phyloP scores from a whole-genome alignment of 1,140 invertebrate species.

The Zaprionus capensis region DNA sequence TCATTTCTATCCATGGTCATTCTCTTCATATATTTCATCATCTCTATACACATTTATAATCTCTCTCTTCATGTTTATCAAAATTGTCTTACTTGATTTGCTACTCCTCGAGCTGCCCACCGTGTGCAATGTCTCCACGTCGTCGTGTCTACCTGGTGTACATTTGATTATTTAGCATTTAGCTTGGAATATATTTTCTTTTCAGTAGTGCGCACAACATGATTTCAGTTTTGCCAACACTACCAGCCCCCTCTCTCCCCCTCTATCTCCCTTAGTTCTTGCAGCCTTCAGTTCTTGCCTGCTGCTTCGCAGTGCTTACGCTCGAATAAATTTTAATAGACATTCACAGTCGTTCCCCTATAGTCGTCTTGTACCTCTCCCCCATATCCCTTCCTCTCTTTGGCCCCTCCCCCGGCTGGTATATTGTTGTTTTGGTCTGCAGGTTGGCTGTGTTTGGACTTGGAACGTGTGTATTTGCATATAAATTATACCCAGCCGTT shows the following conservation, averaged over 20 bases:
- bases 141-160: conserved; percentile 54
- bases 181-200: conserved; percentile 77
- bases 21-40: too few relatives aligned
- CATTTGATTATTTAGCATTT: conserved; percentile 81
- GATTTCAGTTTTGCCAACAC: conserved; percentile 73
- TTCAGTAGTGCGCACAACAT: conserved; percentile 74
- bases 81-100: not conserved
- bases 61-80: too few relatives aligned
- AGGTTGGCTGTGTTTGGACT: conserved; percentile 59
- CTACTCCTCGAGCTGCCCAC: conserved; percentile 26
- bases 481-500: conserved; percentile 81
- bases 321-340: conserved; percentile 83
- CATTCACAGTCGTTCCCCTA: conserved; percentile 65
- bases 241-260: not conserved
- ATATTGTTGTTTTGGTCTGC: conserved; percentile 47
- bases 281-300: conserved; percentile 30
- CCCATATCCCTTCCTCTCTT: not conserved
- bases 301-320: conserved; percentile 69
- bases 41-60: too few relatives aligned
- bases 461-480: conserved; percentile 79
- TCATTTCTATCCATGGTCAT: too few relatives aligned
- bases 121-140: conserved; percentile 19
- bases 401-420: conserved; percentile 17
- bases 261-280: not conserved
- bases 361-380: not conserved